phyloP scores from a whole-genome alignment of 2,113 vertebrate species.

The Girardinichthys multiradiatus region DNA sequence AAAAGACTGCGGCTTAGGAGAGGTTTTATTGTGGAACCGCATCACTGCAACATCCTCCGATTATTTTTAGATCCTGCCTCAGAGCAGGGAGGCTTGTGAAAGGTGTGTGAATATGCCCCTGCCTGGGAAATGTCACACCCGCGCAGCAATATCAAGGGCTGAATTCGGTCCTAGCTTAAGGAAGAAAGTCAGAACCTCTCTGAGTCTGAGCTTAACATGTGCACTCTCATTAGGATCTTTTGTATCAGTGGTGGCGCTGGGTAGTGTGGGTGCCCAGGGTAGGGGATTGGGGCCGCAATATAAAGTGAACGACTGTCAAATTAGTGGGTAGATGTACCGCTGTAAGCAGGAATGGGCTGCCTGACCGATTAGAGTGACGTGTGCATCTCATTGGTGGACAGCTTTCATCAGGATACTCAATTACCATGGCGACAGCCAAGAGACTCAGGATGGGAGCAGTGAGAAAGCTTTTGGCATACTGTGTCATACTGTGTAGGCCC shows the following conservation, averaged over 20 bases:
- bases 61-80: slow-evolving; percentile 68
- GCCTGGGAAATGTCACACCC: slow-evolving; percentile 65
- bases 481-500: slow-evolving; percentile 48
- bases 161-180: slow-evolving; percentile 61
- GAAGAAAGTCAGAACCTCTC: slow-evolving; percentile 65
- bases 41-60: slow-evolving; percentile 54
- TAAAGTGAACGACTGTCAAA: slow-evolving; percentile 54
- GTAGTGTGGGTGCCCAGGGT: neutral
- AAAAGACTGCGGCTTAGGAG: slow-evolving; percentile 52
- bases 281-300: slow-evolving; percentile 21
- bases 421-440: slow-evolving; percentile 61
- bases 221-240: slow-evolving; percentile 61
- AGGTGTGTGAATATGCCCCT: slow-evolving; percentile 70
- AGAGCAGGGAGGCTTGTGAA: slow-evolving; percentile 52
- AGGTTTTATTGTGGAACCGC: slow-evolving; percentile 59
- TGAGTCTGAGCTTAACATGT: slow-evolving; percentile 51
- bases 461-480: slow-evolving; percentile 53
- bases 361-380: slow-evolving; percentile 56
- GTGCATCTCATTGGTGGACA: slow-evolving; percentile 53
- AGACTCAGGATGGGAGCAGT: slow-evolving; percentile 58
- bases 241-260: slow-evolving; percentile 11
- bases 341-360: slow-evolving; percentile 46
- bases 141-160: slow-evolving; percentile 54
- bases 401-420: slow-evolving; percentile 60
- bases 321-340: slow-evolving; percentile 51